Base-by-base conservation (phyloP, 2,797 vertebrate species). In the Aotus griseimembra region DNA sequence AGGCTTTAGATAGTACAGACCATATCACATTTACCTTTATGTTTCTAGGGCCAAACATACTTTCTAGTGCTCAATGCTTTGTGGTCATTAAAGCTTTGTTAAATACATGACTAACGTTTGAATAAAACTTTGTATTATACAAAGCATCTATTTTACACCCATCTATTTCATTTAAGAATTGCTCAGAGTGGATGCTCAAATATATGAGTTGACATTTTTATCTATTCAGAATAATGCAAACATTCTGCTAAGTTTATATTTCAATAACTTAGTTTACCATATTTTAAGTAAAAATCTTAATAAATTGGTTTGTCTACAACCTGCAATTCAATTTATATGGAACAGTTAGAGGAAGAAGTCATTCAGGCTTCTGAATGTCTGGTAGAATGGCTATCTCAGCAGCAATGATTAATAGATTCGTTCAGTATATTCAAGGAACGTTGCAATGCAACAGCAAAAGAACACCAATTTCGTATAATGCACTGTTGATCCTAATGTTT, bases 401-500 rank as follows among this genome's bases (percentile, higher is more conserved):
- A 89, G 20, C 85, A 94, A 33, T 58, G 90, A 84, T 90, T 87
- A 84, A 44, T 82, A 85, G 28, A 87, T 88, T 57, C 36, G 39
- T 86, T 94, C 58, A 84, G 13, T 39, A 75, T 83, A 81, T 67
- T 84, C 57, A 57, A 79, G 33, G 36, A 84, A 50, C 0, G 0
- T 44, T 67, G 72, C 48, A 93, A 80, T 81, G 11, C 26, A 86
- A 73, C 4, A 48, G 22, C 8, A 48, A 87, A 88, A 91, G 61
- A 86, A 81, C 70, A 89, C 30, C 33, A 72, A 81, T 96, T 72
- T 81, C 72, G 4, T 20, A 50, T 77, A 22, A 57, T 80, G 14
- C 33, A 36, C 70, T 89, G 50, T 93, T 95, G 30, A 85, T 84
- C 8, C 52, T 92, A 15, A 93, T 94, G 86, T 96, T 93, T 96